A percentile compares a stretch with the other conserved stretches of the same genome.
Evolutionary conservation across 2,888 invertebrate species (phyloP).

Genomic region (Yponomeuta plumbellus): DNA sequence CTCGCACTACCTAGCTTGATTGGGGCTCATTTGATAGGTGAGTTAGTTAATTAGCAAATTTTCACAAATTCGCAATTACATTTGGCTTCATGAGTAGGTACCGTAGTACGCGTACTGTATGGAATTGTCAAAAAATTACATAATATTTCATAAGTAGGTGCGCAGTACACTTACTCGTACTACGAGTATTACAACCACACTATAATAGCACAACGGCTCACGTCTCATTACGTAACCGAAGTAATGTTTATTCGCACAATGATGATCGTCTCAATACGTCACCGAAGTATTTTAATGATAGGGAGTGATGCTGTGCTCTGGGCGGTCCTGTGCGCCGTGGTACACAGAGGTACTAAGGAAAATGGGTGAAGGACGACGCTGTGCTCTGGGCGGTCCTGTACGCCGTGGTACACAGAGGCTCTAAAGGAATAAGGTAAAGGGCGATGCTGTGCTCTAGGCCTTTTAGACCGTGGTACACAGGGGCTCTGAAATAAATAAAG

Average conservation of each 20-base stretch:
- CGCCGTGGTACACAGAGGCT: conserved; percentile 22
- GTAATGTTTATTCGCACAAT: background rate
- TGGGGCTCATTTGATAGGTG: background rate
- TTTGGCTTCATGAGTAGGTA: background rate
- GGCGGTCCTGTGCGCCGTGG: conserved; percentile 20
- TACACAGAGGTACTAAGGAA: conserved; percentile 18
- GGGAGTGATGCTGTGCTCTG: conserved; percentile 13
- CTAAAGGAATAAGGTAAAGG: conserved; percentile 12
- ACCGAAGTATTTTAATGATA: background rate
- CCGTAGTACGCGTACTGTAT: too few relatives aligned
- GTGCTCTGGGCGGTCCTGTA: conserved; percentile 18
- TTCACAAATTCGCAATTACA: background rate
- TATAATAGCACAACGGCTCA: too few relatives aligned
- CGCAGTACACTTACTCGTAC: background rate
- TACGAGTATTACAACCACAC: too few relatives aligned
- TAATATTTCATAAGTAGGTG: background rate
- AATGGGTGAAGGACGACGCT: background rate
- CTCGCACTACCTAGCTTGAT: background rate
- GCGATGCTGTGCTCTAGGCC: background rate
- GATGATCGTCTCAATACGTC: background rate
- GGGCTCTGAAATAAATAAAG: conserved; percentile 16
- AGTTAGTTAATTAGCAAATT: background rate
- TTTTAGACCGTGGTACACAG: conserved; percentile 2
- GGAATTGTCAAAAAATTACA: background rate
- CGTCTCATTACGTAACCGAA: background rate